These are phyloP conservation scores for Rhabdornis inornatus DNA, from an alignment of 2,113 vertebrate genomes.

Conservation along the genomic window DNA sequence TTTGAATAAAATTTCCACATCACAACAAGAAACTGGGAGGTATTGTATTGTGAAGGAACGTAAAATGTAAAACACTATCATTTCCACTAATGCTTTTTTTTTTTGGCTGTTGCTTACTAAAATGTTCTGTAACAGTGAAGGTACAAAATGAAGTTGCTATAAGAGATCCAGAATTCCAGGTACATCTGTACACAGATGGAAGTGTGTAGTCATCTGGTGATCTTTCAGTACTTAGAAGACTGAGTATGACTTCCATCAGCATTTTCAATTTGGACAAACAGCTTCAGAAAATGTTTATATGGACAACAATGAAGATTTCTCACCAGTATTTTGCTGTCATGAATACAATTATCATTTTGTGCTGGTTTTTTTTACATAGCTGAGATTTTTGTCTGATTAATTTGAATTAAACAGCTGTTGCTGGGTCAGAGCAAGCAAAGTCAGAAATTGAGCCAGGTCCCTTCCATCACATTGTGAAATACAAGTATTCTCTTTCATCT, in stretches of 20 bases:
- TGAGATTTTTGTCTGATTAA: neutral
- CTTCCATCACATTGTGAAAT: neutral
- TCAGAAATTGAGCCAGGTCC: neutral
- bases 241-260: neutral
- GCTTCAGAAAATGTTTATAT: neutral
- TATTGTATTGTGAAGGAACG: neutral
- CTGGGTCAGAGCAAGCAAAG: neutral
- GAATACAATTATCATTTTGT: neutral
- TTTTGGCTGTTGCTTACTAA: neutral
- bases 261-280: neutral
- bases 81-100: neutral
- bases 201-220: neutral
- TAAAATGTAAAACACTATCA: neutral
- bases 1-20: neutral
- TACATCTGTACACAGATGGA: neutral
- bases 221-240: neutral
- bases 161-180: neutral
- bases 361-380: neutral
- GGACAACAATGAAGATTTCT: neutral
- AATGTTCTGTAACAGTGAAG: neutral
- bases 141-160: neutral
- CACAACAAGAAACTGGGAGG: neutral
- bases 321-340: neutral
- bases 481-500: slow-evolving; percentile 9
- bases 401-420: slow-evolving; percentile 7